Evolutionary conservation across 2,113 vertebrate species (phyloP).

Genomic region (Nanorana parkeri): DNA sequence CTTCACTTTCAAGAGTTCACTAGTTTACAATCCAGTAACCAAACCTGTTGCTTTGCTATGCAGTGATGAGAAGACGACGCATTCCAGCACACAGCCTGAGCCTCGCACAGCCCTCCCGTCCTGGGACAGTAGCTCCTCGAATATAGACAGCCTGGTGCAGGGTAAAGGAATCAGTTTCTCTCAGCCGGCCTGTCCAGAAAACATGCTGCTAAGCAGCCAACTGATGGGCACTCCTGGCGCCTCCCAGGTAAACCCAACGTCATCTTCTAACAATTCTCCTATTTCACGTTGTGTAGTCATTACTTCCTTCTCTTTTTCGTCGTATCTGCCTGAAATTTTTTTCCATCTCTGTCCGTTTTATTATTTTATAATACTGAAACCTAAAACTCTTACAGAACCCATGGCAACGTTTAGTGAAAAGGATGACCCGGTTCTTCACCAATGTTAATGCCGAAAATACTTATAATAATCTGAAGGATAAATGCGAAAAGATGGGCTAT

Average conservation of each 20-base stretch:
- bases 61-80: conserved; percentile 84
- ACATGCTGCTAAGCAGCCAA: conserved; percentile 93
- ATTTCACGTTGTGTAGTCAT: neutral
- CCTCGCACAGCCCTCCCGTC: conserved; percentile 72
- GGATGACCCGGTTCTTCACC: conserved; percentile 95
- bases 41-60: neutral
- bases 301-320: neutral
- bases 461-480: conserved; percentile 79
- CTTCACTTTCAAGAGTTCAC: too few species aligned
- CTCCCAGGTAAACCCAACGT: conserved; percentile 82
- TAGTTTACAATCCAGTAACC: neutral
- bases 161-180: conserved; percentile 93
- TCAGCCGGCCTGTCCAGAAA: conserved; percentile 89
- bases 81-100: conserved; percentile 94
- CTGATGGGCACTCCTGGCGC: conserved; percentile 89
- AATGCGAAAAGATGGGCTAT: conserved; percentile 84
- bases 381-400: conserved; percentile 71
- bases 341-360: neutral
- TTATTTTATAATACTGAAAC: fast-evolving
- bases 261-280: neutral
- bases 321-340: neutral
- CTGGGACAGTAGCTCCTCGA: conserved; percentile 77
- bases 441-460: conserved; percentile 82
- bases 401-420: conserved; percentile 90
- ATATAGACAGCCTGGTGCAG: conserved; percentile 76